phyloP scores from a whole-genome alignment of 2,113 vertebrate genomes.

The Vireo altiloquus region DNA sequence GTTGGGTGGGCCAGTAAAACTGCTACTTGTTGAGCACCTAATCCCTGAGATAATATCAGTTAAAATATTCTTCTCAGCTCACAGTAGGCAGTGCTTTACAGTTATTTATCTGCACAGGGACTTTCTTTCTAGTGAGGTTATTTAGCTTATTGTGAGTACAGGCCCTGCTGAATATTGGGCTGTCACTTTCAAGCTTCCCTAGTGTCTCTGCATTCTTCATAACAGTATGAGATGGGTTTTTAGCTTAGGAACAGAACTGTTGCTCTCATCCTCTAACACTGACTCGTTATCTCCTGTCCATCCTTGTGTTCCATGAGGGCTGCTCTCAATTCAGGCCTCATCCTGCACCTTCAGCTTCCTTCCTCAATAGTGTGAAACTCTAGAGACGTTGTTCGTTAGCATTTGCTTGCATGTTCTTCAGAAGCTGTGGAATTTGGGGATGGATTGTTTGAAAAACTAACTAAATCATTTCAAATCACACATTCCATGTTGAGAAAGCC shows the following conservation, averaged over 20 bases:
- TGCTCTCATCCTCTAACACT: not conserved
- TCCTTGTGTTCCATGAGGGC: not conserved
- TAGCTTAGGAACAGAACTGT: not conserved
- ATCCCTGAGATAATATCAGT: not conserved
- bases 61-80: not conserved
- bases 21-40: not conserved
- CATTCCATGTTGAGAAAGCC: not conserved
- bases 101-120: not conserved
- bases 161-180: not conserved
- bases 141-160: not conserved
- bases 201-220: accelerated
- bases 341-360: not conserved
- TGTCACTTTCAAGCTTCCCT: not conserved
- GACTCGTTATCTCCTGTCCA: not conserved
- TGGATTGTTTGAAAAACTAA: not conserved
- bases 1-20: not conserved
- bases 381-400: not conserved
- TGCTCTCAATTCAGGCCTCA: not conserved
- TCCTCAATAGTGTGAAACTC: not conserved
- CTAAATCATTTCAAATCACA: not conserved
- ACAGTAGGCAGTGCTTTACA: not conserved
- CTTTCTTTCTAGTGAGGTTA: not conserved
- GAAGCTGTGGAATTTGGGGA: not conserved
- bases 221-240: not conserved
- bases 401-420: not conserved